Conservation (phyloP, 2,797 vertebrate species). For the Dromococcyx pavoninus region DNA sequence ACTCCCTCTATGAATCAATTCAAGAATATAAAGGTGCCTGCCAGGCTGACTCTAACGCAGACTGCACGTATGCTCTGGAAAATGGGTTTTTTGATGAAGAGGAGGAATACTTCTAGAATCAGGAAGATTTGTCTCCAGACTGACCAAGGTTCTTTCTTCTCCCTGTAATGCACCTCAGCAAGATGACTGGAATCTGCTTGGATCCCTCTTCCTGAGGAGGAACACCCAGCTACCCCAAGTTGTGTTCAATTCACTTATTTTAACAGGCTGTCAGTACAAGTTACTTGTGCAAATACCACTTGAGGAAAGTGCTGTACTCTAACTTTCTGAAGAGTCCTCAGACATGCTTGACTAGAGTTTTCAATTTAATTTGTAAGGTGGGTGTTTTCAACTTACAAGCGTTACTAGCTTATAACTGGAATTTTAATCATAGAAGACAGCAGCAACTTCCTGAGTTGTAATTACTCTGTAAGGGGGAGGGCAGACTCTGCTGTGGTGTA, state of each 20-base stretch:
- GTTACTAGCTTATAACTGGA: constrained; percentile 27
- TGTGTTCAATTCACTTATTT: constrained; percentile 41
- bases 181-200: constrained; percentile 38
- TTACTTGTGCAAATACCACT: constrained; percentile 59
- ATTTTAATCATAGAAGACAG: background rate
- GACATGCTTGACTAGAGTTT: constrained; percentile 10
- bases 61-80: constrained; percentile 85
- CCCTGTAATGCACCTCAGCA: constrained; percentile 6
- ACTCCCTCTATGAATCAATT: constrained; percentile 97
- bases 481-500: constrained; percentile 18
- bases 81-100: constrained; percentile 97
- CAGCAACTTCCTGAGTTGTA: constrained; percentile 12
- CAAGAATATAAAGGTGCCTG: constrained; percentile 98
- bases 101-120: constrained; percentile 88
- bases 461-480: background rate
- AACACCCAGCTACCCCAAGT: constrained; percentile 22
- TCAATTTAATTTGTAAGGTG: constrained; percentile 48
- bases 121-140: background rate
- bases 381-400: constrained; percentile 9
- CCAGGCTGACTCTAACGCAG: constrained; percentile 88
- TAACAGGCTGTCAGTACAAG: constrained; percentile 21
- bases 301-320: constrained; percentile 27
- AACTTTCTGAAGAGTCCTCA: background rate
- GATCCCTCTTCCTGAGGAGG: constrained; percentile 19
- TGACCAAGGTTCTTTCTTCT: constrained; percentile 17